Evolutionary conservation across 2,888 invertebrate species (phyloP), one percentile per base, ranked within the genome.

Genomic region (Marronus borbonicus): DNA sequence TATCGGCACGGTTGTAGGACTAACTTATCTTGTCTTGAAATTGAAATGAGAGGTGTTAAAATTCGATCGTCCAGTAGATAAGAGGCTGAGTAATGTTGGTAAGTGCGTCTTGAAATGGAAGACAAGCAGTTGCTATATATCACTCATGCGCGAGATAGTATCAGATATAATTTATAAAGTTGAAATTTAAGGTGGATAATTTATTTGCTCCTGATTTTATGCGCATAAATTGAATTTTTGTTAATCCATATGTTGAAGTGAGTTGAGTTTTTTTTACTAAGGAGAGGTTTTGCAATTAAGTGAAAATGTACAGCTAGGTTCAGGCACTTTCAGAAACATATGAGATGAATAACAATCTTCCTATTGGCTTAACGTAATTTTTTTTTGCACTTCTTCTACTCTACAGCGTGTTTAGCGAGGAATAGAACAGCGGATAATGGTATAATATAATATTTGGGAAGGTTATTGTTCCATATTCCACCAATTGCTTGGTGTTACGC

Each of bases 1-100:
- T 44, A 44, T 44, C 44, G 44, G 2, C 12, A 12, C 8, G 31
- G 31, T 36, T 5, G 0, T 5, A 36, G 5, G 44, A 8, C 1
- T 8, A 44, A 8, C 44, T 44, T 44, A 44, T 44, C 44, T 44
- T 44, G 44, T 55, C 55, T 14, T 55, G 55, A 44, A 68, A 44
- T 14, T n/a, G 49, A 49, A 68, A 68, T 50, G 68, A 50, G 68
- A 68, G 68, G 68, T 68, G 68, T 68, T 68, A 68, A 68, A 68
- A 44, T 68, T 68, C 50, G 68, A 68, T 68, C 24, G 68, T 68
- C 50, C 20, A 28, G 50, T 50, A 49, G 49, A 49, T 49, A 49
- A 68, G 49, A 44, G 24, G 44, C 50, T 20, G 49, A 68, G 68
- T 68, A 68, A 68, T 68, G 49, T 68, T 44, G 14, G 49, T 49